Conservation (phyloP, 2,888 invertebrate species). For the Calliphora vomitoria region DNA sequence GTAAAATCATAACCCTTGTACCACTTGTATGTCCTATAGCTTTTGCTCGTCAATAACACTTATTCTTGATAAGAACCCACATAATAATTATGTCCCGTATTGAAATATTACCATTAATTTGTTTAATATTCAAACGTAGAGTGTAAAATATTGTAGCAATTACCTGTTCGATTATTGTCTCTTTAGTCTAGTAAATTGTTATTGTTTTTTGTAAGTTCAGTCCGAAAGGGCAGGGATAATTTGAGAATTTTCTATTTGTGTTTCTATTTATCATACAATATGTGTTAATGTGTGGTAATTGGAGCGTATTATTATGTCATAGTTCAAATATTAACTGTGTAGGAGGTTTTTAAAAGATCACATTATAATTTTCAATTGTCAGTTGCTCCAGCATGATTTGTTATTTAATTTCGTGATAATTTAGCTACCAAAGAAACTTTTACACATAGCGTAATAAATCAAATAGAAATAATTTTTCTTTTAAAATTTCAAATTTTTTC, state of each 20-base stretch:
- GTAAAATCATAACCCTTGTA: constrained; percentile 49
- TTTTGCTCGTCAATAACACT: constrained; percentile 56
- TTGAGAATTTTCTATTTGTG: background rate
- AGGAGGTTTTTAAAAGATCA: constrained; percentile 31
- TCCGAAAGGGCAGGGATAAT: background rate
- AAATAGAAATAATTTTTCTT: too few relatives aligned
- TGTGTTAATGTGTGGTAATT: constrained; percentile 72
- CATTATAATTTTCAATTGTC: background rate
- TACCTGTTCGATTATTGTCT: constrained; percentile 21
- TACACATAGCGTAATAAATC: too few relatives aligned
- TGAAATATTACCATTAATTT: constrained; percentile 66
- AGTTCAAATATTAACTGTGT: constrained; percentile 41
- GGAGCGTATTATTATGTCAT: constrained; percentile 51
- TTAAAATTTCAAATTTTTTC: too few relatives aligned
- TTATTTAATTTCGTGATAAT: background rate
- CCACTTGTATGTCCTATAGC: constrained; percentile 46
- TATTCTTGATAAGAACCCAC: constrained; percentile 46
- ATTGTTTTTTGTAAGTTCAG: background rate
- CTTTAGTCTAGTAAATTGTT: constrained; percentile 25
- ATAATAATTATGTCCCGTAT: constrained; percentile 66
- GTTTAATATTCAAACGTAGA: constrained; percentile 29
- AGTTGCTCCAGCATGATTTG: background rate
- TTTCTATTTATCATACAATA: constrained; percentile 16
- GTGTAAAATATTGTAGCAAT: constrained; percentile 22
- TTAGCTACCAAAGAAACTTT: too few relatives aligned